phyloP scores from a whole-genome alignment of 2,113 vertebrate species.

The Oryzias javanicus region DNA sequence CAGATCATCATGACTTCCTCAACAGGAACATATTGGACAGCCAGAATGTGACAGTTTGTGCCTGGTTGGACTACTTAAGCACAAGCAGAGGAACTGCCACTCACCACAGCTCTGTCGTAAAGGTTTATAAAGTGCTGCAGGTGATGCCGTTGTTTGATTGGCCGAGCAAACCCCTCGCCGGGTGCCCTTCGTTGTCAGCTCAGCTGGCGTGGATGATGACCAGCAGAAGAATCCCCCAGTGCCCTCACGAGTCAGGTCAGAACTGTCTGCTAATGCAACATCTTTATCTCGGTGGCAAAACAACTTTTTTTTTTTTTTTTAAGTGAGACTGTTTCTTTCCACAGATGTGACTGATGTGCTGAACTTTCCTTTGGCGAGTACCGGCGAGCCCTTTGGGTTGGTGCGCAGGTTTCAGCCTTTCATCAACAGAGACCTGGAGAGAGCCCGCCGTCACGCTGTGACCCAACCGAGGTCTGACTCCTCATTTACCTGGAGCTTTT shows the following conservation, averaged over 20 bases:
- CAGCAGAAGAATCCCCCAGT: conserved; percentile 77
- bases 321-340: conserved; percentile 19
- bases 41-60: conserved; percentile 78
- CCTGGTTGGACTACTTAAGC: conserved; percentile 78
- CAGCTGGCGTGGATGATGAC: conserved; percentile 80
- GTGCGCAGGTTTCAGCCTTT: conserved; percentile 83
- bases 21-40: conserved; percentile 77
- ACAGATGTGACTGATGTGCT: conserved; percentile 82
- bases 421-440: conserved; percentile 82
- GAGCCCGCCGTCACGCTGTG: conserved; percentile 71
- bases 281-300: background rate
- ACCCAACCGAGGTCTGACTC: conserved; percentile 81
- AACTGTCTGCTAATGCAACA: conserved; percentile 3
- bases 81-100: conserved; percentile 46
- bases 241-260: conserved; percentile 85
- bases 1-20: conserved; percentile 81
- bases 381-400: conserved; percentile 83
- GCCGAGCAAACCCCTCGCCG: conserved; percentile 77
- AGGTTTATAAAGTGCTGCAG: conserved; percentile 77
- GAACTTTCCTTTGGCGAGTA: conserved; percentile 84
- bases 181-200: conserved; percentile 83
- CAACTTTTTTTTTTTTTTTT: background rate
- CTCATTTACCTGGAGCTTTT: conserved; percentile 17
- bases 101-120: conserved; percentile 71
- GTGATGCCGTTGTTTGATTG: conserved; percentile 75